These are phyloP conservation scores for Microplitis mediator DNA, from an alignment of 1,140 invertebrate species.

Conservation along the genomic window DNA sequence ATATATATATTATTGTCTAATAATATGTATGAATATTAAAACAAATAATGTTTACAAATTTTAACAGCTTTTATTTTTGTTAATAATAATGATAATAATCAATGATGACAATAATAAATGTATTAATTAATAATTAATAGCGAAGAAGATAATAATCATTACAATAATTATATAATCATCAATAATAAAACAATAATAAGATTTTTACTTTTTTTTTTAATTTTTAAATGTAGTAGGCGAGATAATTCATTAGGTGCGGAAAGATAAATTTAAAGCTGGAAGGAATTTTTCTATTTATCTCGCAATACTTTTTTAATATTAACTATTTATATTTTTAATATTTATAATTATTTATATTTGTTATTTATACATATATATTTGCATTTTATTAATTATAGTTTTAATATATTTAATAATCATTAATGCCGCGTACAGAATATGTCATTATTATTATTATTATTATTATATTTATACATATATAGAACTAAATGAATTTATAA, in stretches of 20 bases:
- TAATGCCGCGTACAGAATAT: not conserved
- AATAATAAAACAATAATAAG: constrained; percentile 32
- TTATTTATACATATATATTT: constrained; percentile 16
- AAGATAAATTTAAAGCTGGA: not conserved
- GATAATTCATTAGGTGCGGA: not conserved
- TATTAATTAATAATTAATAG: constrained; percentile 43
- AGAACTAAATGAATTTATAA: too few species aligned
- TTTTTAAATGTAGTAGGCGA: not conserved
- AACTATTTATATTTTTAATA: not conserved
- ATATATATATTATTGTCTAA: constrained; percentile 3
- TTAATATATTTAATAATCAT: constrained; percentile 8
- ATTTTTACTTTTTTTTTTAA: constrained; percentile 1
- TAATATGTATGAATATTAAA: not conserved
- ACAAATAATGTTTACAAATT: constrained; percentile 53
- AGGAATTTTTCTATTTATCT: constrained; percentile 1
- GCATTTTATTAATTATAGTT: constrained; percentile 9
- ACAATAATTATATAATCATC: constrained; percentile 62
- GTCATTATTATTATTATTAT: not conserved
- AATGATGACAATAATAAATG: constrained; percentile 42
- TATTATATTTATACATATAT: constrained; percentile 1
- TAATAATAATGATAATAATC: constrained; percentile 45
- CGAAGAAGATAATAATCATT: constrained; percentile 57
- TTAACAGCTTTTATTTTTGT: constrained; percentile 63
- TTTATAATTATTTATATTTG: not conserved
- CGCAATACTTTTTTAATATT: not conserved